Evolutionary conservation across 2,888 invertebrate genomes (phyloP), one percentile per base, ranked within the genome.

Genomic region (Drosophila kuntzei): DNA sequence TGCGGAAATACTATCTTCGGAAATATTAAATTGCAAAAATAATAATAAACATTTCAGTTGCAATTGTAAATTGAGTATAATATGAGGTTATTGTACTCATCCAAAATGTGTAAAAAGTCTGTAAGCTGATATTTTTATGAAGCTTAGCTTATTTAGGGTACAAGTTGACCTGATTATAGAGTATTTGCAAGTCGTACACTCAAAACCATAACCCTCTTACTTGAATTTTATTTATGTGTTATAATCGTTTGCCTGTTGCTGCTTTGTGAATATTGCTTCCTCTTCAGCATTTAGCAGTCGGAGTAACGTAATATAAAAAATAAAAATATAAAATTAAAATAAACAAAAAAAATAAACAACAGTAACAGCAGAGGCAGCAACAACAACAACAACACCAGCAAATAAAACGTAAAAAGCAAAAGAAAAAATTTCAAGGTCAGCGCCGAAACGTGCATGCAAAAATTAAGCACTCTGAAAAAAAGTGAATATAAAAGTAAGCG

Each of bases 371-470:
- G 36, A 32, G 27, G 64, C 55, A 65, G 41, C 60, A 63, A 9
- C 68, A 69, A 32, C 62, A 73, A 58, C 43, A 81, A 54, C 39
- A 71, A 49, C 20, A 36, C 29, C 53, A 60, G 61, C 76, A 76
- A 79, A 70, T 74, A 83, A 80, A 77, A 76, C 64, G 64, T 49
- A 74, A 89, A 89, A 87, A 66, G 70, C 68, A 73, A 87, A 87
- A 77, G 73, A 79, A 83, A 85, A 88, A 88, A 79, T 72, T 89
- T 86, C 86, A 86, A 86, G 86, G 86, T 86, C 89, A 89, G 76
- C 72, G 77, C 88, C 86, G 72, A 86, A 86, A 86, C 89, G 86
- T 86, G 86, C 86, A 86, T 86, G 89, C 86, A 86, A 86, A 86
- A 86, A 85, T 85, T 87, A 85, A 85, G 87, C 85, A 73, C 71